These are phyloP conservation scores for Trachythela sp. DNA, from an alignment of 64 coral and sea anemone genomes.

Conservation along the genomic window DNA sequence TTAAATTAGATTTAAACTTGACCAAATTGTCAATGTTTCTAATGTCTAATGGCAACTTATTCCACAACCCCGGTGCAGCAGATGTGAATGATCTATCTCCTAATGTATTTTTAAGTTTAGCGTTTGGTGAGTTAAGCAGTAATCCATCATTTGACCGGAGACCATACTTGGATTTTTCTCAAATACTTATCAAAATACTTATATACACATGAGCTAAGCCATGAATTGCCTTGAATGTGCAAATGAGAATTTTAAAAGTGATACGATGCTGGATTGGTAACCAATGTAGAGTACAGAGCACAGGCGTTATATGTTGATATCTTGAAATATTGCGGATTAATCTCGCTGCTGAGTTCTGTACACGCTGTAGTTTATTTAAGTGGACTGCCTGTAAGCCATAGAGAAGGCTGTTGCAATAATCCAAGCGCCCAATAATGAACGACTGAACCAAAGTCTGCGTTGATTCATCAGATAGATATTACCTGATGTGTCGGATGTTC, in stretches of 20 bases:
- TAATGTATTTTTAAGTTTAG: background rate
- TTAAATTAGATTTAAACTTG: slow-evolving; percentile 3
- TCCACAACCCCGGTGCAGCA: slow-evolving; percentile 17
- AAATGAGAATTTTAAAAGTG: background rate
- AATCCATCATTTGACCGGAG: background rate
- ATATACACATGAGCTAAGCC: background rate
- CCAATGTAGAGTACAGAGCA: slow-evolving; percentile 3
- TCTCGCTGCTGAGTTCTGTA: slow-evolving; percentile 28
- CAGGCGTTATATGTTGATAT: slow-evolving; percentile 20
- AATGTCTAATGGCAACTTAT: background rate
- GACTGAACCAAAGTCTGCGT: background rate
- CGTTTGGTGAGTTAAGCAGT: background rate
- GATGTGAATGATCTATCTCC: slow-evolving; percentile 21
- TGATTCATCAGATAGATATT: background rate
- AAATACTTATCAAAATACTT: background rate
- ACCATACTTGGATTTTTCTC: background rate
- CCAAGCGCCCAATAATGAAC: slow-evolving; percentile 1
- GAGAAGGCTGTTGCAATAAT: slow-evolving; percentile 29
- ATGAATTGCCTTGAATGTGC: background rate
- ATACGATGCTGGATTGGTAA: background rate
- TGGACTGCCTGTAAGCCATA: background rate
- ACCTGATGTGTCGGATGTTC: background rate
- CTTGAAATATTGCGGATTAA: background rate
- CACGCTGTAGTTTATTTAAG: slow-evolving; percentile 15
- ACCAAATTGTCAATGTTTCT: background rate